Base-by-base conservation (phyloP, 2,888 invertebrate genomes). In the Amphipyra tragopoginis region DNA sequence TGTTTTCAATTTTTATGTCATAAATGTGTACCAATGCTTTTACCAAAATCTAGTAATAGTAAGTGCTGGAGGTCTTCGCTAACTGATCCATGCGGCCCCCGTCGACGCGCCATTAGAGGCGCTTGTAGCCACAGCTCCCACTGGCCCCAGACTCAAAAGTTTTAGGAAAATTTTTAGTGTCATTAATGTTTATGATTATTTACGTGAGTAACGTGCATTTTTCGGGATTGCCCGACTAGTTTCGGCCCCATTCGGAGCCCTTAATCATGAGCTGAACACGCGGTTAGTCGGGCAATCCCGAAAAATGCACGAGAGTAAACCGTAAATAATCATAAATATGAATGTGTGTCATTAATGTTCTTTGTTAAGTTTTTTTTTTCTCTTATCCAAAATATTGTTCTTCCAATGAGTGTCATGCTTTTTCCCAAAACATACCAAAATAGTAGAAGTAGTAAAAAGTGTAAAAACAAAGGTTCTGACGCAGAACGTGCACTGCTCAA, bases 1-100 rank as follows among this genome's bases (percentile, higher is more conserved):
- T 39, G 21, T 59, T 21, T 42, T 34, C 21, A 3, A 9, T 40
- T 49, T 29, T 51, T 36, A 49, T 14, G 10, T 36, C 48, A 43
- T 29, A 21, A 49, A 26, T 39, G 0, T 26, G 47, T 67, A 33
- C 29, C 8, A 11, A 34, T 36, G 39, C 11, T 53, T 61, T 50
- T 36, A 15, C 49, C 13, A 47, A 36, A 13, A 33, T 38, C 36
- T 33, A 33, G n/a, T 48, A 40, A 14, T 13, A 47, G 13, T 55
- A 55, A 29, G 15, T 55, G 43, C 10, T 9, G 34, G 34, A 7
- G 8, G 34, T 36, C 5, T 29, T 4, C 10, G 36, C 36, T 10
- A 36, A 11, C 11, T 11, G 10, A 36, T 36, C 36, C 36, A 36
- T 10, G 10, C 4, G 11, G 36, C 36, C 10, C 3, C 10, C 9